Percentiles rank a stretch among this genome's conserved stretches.
Conservation (phyloP, 1,140 invertebrate species). For the Leptinotarsa lineolata region DNA sequence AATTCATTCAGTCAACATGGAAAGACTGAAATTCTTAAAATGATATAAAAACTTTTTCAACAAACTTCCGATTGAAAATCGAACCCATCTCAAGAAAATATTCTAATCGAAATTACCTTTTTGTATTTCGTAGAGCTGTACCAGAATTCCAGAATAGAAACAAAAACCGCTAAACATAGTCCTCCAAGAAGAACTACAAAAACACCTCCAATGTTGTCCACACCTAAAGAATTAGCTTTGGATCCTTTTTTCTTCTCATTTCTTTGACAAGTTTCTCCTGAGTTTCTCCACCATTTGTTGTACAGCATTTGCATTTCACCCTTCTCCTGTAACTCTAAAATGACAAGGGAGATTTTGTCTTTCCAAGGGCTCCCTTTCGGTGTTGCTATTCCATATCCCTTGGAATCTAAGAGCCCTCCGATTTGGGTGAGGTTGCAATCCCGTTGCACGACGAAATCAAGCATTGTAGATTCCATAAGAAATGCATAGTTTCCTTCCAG, state of each 20-base stretch:
- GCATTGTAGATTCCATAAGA: conserved; percentile 92
- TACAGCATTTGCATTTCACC: conserved; percentile 93
- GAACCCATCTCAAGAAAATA: not conserved
- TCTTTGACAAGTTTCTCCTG: conserved; percentile 86
- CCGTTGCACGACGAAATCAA: conserved; percentile 86
- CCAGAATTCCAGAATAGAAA: conserved; percentile 81
- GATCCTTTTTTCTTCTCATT: conserved; percentile 83
- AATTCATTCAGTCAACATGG: no score
- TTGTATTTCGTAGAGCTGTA: conserved; percentile 65
- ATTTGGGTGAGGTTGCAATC: conserved; percentile 95
- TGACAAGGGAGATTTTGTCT: conserved; percentile 93
- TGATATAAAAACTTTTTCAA: not conserved
- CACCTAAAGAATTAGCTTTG: conserved; percentile 79
- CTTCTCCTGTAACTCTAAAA: conserved; percentile 93
- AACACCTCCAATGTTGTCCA: conserved; percentile 91
- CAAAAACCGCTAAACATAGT: conserved; percentile 72
- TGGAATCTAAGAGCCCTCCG: conserved; percentile 53
- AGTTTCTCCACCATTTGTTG: conserved; percentile 95
- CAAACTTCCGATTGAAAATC: not conserved
- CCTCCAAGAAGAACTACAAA: conserved; percentile 71
- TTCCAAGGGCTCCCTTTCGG: conserved; percentile 91
- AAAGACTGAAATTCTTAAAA: no score
- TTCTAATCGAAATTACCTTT: not conserved
- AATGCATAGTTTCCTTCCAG: conserved; percentile 87
- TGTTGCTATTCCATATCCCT: conserved; percentile 81